phyloP scores from a whole-genome alignment of 1,140 invertebrate genomes.

The Paralvinella palmiformis region DNA sequence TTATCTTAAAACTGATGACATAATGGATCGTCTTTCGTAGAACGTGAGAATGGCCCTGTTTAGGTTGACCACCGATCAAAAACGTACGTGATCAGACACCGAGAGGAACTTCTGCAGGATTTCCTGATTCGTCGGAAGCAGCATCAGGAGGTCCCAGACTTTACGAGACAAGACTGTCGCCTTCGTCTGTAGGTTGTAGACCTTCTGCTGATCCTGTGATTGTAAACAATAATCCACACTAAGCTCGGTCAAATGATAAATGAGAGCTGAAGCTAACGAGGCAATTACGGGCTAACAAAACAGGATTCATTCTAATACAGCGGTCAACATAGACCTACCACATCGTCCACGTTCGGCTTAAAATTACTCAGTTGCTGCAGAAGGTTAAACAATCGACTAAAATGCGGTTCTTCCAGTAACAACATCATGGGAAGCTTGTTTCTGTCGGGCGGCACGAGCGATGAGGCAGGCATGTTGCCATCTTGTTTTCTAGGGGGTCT shows the following conservation, averaged over 20 bases:
- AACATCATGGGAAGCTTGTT: slow-evolving; percentile 78
- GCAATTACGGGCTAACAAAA: too few species aligned
- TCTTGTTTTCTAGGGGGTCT: slow-evolving; percentile 62
- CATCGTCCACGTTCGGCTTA: slow-evolving; percentile 61
- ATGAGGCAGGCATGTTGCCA: slow-evolving; percentile 39
- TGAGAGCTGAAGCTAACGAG: too few species aligned
- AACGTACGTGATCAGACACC: too few species aligned
- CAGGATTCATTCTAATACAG: too few species aligned
- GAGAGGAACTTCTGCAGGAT: slow-evolving; percentile 76
- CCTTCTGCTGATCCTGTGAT: slow-evolving; percentile 55
- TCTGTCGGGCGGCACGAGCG: slow-evolving; percentile 62
- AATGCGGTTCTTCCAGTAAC: slow-evolving; percentile 75
- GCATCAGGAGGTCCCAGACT: slow-evolving; percentile 86
- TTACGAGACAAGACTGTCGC: slow-evolving; percentile 77
- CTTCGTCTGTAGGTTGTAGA: slow-evolving; percentile 74
- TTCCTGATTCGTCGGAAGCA: slow-evolving; percentile 80
- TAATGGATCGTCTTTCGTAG: too few species aligned
- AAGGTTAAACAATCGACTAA: slow-evolving; percentile 80
- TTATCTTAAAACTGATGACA: too few species aligned
- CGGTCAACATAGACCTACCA: not conserved
- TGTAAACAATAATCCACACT: slow-evolving; percentile 13
- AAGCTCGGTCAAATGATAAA: too few species aligned
- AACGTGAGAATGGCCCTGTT: too few species aligned
- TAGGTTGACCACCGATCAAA: too few species aligned
- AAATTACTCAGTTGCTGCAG: slow-evolving; percentile 74